phyloP scores from a whole-genome alignment of 1,140 invertebrate species.

The Polypedilum vanderplanki region DNA sequence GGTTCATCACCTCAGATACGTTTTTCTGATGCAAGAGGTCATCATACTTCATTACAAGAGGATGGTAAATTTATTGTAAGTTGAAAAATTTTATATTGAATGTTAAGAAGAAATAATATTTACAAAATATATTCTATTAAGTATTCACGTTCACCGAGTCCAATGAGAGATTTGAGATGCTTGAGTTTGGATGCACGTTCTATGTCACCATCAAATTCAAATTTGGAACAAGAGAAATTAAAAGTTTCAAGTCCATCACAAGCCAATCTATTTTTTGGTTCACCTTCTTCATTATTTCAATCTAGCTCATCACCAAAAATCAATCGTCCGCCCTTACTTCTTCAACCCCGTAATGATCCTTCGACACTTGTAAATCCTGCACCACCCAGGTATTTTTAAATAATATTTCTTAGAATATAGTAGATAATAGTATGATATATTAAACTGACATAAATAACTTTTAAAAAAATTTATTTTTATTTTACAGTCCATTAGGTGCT shows the following conservation, averaged over 20 bases:
- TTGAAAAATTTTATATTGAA: not conserved
- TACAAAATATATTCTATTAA: not conserved
- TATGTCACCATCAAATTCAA: conserved; percentile 47
- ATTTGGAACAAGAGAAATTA: conserved; percentile 37
- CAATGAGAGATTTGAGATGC: conserved; percentile 49
- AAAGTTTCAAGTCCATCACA: conserved; percentile 49
- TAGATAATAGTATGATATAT: no score
- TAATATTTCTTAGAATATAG: no score
- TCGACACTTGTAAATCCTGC: conserved; percentile 32
- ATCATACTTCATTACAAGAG: conserved; percentile 40
- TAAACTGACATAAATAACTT: no score
- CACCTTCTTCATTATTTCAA: conserved; percentile 43
- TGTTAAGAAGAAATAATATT: not conserved
- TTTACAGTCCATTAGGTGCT: conserved; percentile 63
- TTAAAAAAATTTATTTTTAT: not conserved
- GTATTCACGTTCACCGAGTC: conserved; percentile 60
- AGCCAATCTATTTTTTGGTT: conserved; percentile 52
- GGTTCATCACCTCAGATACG: conserved; percentile 71
- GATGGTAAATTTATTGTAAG: conserved; percentile 38
- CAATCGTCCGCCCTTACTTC: conserved; percentile 58
- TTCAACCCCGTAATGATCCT: conserved; percentile 51
- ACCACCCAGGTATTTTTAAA: not conserved
- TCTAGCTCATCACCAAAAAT: conserved; percentile 44
- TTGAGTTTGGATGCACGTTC: conserved; percentile 64
- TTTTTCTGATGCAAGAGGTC: conserved; percentile 58